A percentile compares a stretch with the other conserved stretches of the same genome.
Conservation (phyloP, 2,113 vertebrate species). For the Phaetusa simplex region DNA sequence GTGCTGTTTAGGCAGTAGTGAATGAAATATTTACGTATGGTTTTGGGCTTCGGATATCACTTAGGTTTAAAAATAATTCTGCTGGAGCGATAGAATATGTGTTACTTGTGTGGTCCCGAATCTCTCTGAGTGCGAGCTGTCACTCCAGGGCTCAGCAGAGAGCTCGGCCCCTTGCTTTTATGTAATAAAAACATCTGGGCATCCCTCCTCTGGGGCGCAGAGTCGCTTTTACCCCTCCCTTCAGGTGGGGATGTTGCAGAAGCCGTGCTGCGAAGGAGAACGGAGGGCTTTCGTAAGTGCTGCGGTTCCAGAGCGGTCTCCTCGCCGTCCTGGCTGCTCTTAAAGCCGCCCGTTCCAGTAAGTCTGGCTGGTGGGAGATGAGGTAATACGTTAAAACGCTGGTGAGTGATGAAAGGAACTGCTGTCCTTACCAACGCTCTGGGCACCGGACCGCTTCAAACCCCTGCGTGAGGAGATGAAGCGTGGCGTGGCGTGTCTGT, state of each 20-base stretch:
- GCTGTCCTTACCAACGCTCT: background rate
- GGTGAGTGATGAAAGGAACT: background rate
- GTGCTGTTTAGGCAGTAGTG: background rate
- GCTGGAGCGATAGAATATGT: background rate
- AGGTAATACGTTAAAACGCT: background rate
- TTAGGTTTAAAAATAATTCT: background rate
- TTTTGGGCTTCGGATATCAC: background rate
- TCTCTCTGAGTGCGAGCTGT: background rate
- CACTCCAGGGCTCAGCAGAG: background rate
- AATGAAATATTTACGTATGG: background rate
- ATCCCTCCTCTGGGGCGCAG: background rate
- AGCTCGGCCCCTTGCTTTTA: background rate
- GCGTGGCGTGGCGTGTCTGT: rapidly evolving
- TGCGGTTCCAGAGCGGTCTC: background rate
- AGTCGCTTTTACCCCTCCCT: background rate
- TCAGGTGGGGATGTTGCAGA: background rate
- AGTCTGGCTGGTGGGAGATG: background rate
- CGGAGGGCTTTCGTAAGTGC: rapidly evolving
- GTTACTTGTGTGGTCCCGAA: background rate
- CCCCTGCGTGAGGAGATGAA: background rate
- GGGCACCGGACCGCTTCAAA: too few relatives aligned
- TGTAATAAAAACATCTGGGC: background rate
- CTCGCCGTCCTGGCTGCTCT: background rate
- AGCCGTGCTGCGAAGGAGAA: rapidly evolving
- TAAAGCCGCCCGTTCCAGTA: background rate